phyloP scores from a whole-genome alignment of 2,797 vertebrate genomes.

The Sebastes minor region DNA sequence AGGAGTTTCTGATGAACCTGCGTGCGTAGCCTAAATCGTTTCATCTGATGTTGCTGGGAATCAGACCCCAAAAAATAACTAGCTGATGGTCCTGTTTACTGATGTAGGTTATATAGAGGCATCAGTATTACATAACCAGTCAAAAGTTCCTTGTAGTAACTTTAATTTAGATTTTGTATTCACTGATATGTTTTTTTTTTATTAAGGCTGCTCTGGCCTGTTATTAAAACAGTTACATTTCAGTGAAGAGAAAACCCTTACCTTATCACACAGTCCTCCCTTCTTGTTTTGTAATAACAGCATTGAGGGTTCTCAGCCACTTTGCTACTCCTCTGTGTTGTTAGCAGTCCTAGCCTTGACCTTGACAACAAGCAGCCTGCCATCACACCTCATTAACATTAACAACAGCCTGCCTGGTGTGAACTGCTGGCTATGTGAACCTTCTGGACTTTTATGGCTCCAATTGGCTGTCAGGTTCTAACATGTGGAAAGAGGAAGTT shows the following conservation, averaged over 20 bases:
- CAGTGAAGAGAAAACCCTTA: background rate
- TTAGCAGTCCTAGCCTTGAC: slow-evolving; percentile 65
- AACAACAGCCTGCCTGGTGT: slow-evolving; percentile 69
- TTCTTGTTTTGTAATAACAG: background rate
- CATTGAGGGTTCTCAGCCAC: background rate
- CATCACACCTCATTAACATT: slow-evolving; percentile 74
- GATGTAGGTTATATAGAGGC: too few relatives aligned
- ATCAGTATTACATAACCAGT: background rate
- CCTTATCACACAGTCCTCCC: background rate
- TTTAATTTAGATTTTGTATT: background rate
- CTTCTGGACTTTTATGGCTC: slow-evolving; percentile 70
- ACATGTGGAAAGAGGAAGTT: slow-evolving; percentile 74
- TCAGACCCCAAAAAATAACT: too few relatives aligned
- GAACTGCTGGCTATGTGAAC: slow-evolving; percentile 64
- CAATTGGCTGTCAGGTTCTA: slow-evolving; percentile 69
- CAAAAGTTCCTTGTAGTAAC: background rate
- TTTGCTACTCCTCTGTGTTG: slow-evolving; percentile 8
- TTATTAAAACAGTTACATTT: background rate
- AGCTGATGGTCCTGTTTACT: too few relatives aligned
- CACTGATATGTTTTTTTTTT: background rate
- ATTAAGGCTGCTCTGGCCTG: background rate
- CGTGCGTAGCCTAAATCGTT: too few relatives aligned
- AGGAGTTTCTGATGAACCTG: too few relatives aligned
- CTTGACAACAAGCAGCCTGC: slow-evolving; percentile 69
- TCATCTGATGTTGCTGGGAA: too few relatives aligned